A percentile compares a stretch with the other conserved stretches of the same genome.
These are phyloP conservation scores for Pithys albifrons DNA, from an alignment of 2,113 vertebrate genomes.

Conservation along the genomic window DNA sequence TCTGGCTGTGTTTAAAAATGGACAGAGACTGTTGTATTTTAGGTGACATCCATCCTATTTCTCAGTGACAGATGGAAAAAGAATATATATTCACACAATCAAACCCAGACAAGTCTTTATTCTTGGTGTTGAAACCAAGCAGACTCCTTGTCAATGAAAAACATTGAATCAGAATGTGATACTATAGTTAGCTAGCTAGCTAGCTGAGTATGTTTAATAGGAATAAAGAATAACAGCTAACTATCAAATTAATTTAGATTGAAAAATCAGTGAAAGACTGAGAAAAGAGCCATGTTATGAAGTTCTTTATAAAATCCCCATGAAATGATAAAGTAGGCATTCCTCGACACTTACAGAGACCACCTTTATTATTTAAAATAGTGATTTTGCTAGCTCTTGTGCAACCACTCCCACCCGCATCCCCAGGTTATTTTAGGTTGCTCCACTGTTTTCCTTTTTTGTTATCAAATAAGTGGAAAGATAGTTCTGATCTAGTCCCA, in stretches of 20 bases:
- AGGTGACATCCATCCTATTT: not conserved
- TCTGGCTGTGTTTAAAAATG: conserved; percentile 3
- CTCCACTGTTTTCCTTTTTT: not conserved
- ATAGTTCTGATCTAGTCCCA: not conserved
- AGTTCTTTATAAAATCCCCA: not conserved
- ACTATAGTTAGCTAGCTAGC: not conserved
- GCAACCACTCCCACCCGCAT: not conserved
- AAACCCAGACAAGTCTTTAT: not conserved
- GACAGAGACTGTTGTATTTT: not conserved
- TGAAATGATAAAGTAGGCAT: not conserved
- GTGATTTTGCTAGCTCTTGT: not conserved
- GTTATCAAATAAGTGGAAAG: not conserved
- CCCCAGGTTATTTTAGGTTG: not conserved
- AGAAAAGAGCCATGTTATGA: not conserved
- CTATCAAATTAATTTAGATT: not conserved
- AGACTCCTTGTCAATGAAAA: not conserved
- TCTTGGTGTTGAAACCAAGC: not conserved
- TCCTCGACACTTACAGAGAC: not conserved
- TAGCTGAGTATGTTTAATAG: not conserved
- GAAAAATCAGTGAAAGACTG: not conserved
- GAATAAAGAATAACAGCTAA: not conserved
- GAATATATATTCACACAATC: not conserved
- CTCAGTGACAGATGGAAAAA: not conserved
- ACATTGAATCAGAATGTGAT: not conserved
- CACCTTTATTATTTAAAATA: not conserved